Conservation (phyloP, 2,888 invertebrate genomes). For the Dichetophora obliterata region DNA sequence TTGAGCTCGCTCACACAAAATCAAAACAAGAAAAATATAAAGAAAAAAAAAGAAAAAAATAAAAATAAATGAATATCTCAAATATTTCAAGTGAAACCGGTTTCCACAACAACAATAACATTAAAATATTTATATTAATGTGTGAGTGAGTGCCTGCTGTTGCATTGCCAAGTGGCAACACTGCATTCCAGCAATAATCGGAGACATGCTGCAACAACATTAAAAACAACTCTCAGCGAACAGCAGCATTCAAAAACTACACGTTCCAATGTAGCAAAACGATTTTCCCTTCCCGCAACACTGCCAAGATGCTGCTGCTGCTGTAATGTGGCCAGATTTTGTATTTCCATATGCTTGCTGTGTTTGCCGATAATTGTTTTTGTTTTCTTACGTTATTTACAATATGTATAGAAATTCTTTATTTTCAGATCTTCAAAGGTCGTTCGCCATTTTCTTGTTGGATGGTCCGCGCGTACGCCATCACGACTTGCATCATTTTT, state of each 20-base stretch:
- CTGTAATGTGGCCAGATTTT: slow-evolving; percentile 3
- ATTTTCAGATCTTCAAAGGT: slow-evolving; percentile 60
- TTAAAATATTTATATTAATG: not conserved
- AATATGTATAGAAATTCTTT: slow-evolving; percentile 38
- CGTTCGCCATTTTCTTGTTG: slow-evolving; percentile 42
- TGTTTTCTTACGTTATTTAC: not conserved
- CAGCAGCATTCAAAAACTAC: slow-evolving; percentile 10
- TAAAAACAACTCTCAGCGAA: not conserved
- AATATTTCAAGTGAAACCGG: slow-evolving; percentile 34
- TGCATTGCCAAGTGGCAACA: not conserved
- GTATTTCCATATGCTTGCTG: not conserved
- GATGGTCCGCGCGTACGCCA: not conserved
- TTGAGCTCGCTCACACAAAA: slow-evolving; percentile 1
- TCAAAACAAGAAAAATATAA: not conserved
- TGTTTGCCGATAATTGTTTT: not conserved
- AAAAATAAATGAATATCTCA: not conserved
- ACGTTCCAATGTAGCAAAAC: not conserved
- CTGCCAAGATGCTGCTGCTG: not conserved
- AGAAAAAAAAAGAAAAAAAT: slow-evolving; percentile 4
- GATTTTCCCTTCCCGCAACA: not conserved
- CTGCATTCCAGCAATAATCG: slow-evolving; percentile 11
- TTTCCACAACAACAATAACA: not conserved
- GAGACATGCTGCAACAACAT: not conserved
- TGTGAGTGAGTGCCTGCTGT: not conserved
- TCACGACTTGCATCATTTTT: slow-evolving; percentile 12